A percentile compares a stretch with the other conserved stretches of the same genome.
Evolutionary conservation across 1,140 invertebrate genomes (phyloP).

Genomic region (Papilio machaon): DNA sequence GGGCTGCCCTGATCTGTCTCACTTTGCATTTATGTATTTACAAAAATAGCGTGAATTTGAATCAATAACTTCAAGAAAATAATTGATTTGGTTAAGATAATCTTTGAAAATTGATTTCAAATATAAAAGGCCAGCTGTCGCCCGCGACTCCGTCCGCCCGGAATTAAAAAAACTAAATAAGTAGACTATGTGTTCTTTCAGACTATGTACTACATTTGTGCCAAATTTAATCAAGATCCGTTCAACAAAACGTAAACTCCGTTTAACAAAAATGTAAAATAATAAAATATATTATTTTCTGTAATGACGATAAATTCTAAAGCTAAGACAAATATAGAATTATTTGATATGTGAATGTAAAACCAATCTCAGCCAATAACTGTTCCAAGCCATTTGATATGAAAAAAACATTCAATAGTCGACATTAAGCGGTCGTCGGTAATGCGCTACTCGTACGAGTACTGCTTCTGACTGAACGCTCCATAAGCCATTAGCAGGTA

Average conservation of each 20-base stretch:
- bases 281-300: too few relatives aligned
- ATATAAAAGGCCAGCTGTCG: too few relatives aligned
- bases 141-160: too few relatives aligned
- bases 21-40: conserved; percentile 17
- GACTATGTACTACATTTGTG: too few relatives aligned
- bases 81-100: not conserved
- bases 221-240: too few relatives aligned
- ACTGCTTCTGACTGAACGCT: conserved; percentile 37
- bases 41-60: conserved; percentile 8
- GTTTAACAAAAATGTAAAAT: too few relatives aligned
- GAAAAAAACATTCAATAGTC: conserved; percentile 39
- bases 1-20: not conserved
- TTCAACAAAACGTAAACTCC: too few relatives aligned
- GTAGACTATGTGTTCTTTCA: too few relatives aligned
- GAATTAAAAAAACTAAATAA: too few relatives aligned
- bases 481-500: conserved; percentile 59
- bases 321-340: too few relatives aligned
- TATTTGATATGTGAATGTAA: not conserved
- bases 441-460: conserved; percentile 47
- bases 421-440: conserved; percentile 43
- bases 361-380: conserved; percentile 30
- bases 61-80: not conserved
- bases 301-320: too few relatives aligned
- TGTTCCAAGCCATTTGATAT: conserved; percentile 42
- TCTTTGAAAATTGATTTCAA: too few relatives aligned